phyloP scores from a whole-genome alignment of 2,113 vertebrate genomes.

The Thalassarche chlororhynchos region DNA sequence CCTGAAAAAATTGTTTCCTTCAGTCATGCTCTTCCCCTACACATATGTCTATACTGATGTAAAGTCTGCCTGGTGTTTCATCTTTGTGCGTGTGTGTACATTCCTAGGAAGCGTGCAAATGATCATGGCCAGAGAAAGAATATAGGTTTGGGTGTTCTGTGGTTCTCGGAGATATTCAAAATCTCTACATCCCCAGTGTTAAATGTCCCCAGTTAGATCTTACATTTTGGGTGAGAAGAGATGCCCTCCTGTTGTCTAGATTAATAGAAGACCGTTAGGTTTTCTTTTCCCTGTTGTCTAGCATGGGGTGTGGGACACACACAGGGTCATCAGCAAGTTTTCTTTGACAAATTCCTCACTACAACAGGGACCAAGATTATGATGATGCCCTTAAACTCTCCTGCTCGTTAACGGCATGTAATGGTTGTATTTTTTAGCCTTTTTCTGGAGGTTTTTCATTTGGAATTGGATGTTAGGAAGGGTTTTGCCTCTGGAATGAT shows the following conservation, averaged over 20 bases:
- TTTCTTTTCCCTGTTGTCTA: neutral
- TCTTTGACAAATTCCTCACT: neutral
- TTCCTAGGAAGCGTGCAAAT: neutral
- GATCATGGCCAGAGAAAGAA: neutral
- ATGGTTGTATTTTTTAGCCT: neutral
- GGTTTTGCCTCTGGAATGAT: neutral
- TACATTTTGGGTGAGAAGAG: neutral
- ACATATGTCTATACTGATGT: neutral
- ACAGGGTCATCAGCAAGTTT: neutral
- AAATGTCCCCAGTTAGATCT: neutral
- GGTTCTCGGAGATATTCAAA: neutral
- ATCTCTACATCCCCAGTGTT: neutral
- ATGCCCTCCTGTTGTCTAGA: neutral
- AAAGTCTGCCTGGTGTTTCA: neutral
- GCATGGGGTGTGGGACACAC: neutral
- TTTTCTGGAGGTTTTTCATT: neutral
- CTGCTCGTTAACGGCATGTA: neutral
- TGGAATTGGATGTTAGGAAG: neutral
- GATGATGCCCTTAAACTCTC: neutral
- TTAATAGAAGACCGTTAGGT: neutral
- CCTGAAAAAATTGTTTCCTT: neutral
- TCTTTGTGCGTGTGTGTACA: rapidly evolving
- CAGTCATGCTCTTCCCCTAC: neutral
- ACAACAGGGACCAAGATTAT: neutral
- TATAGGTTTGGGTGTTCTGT: neutral